A percentile compares a stretch with the other conserved stretches of the same genome.
phyloP scores from a whole-genome alignment of 2,113 vertebrate species.

The Buteo buteo region DNA sequence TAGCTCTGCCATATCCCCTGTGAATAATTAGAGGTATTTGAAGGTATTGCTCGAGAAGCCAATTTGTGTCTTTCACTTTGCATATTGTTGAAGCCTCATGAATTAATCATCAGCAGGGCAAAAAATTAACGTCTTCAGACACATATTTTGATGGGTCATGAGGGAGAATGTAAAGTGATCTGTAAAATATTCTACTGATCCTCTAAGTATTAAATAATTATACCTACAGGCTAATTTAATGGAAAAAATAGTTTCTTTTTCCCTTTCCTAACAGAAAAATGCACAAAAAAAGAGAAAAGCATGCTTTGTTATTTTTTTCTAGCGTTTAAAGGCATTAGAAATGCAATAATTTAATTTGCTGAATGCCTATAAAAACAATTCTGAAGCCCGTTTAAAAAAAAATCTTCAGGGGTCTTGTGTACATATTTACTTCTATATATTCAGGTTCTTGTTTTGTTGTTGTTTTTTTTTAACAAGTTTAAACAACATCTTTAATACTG shows the following conservation, averaged over 20 bases:
- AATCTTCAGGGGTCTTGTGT: background rate
- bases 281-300: background rate
- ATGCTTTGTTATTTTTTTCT: slow-evolving; percentile 35
- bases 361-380: slow-evolving; percentile 20
- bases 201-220: slow-evolving; percentile 80
- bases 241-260: background rate
- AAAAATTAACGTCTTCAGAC: slow-evolving; percentile 83
- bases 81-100: slow-evolving; percentile 83
- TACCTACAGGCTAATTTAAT: slow-evolving; percentile 77
- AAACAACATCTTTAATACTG: background rate
- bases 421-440: background rate
- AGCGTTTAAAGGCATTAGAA: background rate
- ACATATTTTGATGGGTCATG: slow-evolving; percentile 80
- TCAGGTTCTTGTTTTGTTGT: background rate
- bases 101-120: slow-evolving; percentile 80
- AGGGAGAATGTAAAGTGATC: slow-evolving; percentile 82
- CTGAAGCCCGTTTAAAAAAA: slow-evolving; percentile 7
- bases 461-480: background rate
- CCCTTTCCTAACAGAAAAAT: slow-evolving; percentile 35
- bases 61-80: slow-evolving; percentile 84
- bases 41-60: slow-evolving; percentile 79
- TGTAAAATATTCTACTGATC: slow-evolving; percentile 83
- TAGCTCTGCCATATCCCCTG: slow-evolving; percentile 74
- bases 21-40: slow-evolving; percentile 85
- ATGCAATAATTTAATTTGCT: slow-evolving; percentile 29